phyloP scores from a whole-genome alignment of 2,888 invertebrate species.

The Philhelius pedissequus region DNA sequence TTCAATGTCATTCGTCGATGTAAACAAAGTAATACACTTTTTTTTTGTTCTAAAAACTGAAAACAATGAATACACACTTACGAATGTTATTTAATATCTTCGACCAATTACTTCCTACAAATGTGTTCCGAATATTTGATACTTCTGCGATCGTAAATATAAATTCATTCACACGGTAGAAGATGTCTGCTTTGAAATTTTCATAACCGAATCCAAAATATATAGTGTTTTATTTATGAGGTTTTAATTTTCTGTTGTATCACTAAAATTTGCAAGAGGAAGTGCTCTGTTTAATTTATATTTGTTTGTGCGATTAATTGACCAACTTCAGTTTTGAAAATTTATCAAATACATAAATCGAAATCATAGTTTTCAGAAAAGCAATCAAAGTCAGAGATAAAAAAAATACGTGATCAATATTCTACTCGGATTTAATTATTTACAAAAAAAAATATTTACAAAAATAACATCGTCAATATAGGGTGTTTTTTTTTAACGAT shows the following conservation, averaged over 20 bases:
- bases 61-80: neutral
- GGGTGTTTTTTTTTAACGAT: no score
- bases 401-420: no score
- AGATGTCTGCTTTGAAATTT: neutral
- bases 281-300: neutral
- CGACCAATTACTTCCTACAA: conserved; percentile 21
- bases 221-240: neutral
- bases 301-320: neutral
- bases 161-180: neutral
- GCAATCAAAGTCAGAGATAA: no score
- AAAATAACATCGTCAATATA: no score
- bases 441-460: no score
- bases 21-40: conserved; percentile 8
- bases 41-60: neutral
- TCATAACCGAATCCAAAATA: neutral
- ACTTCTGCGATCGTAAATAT: conserved; percentile 4
- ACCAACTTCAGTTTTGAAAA: neutral
- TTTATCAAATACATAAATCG: neutral
- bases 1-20: conserved; percentile 32
- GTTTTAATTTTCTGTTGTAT: neutral
- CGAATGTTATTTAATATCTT: conserved; percentile 8
- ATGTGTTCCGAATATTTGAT: conserved; percentile 36
- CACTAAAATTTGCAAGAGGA: neutral
- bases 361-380: no score
- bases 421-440: no score